Base-by-base conservation (phyloP, 2,797 vertebrate species). In the Notamacropus eugenii region DNA sequence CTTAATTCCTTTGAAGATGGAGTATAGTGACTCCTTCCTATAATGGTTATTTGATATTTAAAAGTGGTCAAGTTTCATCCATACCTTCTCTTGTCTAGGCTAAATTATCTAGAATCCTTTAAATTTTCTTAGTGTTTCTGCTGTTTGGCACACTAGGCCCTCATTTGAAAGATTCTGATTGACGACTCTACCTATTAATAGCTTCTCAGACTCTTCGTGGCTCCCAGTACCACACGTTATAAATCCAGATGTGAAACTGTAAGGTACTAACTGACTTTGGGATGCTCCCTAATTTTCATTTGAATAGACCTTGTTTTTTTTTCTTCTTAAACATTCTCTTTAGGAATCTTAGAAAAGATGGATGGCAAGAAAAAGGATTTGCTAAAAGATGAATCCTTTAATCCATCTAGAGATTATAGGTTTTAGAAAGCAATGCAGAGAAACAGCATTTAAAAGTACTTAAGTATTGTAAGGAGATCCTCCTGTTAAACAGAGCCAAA, bases 391-490 rank as follows among this genome's bases (percentile, higher is more conserved):
- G 92, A 93, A 92, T 93, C 82, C 96, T 95, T 96, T 93, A 95
- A 93, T 97, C 74, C 55, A 90, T 50, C 40, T 28, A 10, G 10
- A 50, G 93, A 90, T 97, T 90, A 91, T 55, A 34, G 62, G 54
- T 54, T 96, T 94, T 94, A 95, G 92, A 62, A 95, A 92, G 92
- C 62, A 93, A 95, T 94, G 14, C 54, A 74, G 91, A 91, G 54
- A 90, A 62, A 11, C 19, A 55, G 62, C 55, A 54, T n/a, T 92
- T 92, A 50, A 59, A 94, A n/a, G 24, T 56, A 9, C 29, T 31
- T 62, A n/a, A 1, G 29, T 19, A 90, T 62, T 34, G 59, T 91
- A 87, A 56, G 40, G 40, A 55, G 62, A 90, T 34, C 27, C 10
- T 34, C 4, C 46, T 62, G 52, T 34, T 87, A 6, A 46, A n/a